These are phyloP conservation scores for Tinea trinotella DNA, from an alignment of 2,888 invertebrate genomes.

Conservation along the genomic window DNA sequence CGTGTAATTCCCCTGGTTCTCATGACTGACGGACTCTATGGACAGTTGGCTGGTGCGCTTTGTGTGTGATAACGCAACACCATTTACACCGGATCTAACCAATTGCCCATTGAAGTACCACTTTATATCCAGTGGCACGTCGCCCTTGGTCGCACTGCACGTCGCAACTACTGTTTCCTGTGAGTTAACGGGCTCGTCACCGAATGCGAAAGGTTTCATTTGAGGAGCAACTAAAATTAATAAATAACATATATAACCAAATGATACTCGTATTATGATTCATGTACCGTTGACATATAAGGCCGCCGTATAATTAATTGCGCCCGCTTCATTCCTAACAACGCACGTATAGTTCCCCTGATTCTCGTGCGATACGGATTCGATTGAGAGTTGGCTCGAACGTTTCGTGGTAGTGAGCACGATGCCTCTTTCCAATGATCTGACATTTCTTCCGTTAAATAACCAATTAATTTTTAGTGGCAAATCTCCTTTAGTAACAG, in stretches of 20 bases:
- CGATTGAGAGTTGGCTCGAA: constrained; percentile 72
- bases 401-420: constrained; percentile 52
- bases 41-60: constrained; percentile 75
- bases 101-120: constrained; percentile 75
- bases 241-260: constrained; percentile 22
- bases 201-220: constrained; percentile 81
- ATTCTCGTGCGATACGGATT: constrained; percentile 70
- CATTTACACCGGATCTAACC: constrained; percentile 60
- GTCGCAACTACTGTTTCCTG: constrained; percentile 79
- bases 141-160: constrained; percentile 83
- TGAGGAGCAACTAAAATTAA: constrained; percentile 75
- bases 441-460: constrained; percentile 70
- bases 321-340: constrained; percentile 76
- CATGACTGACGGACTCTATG: constrained; percentile 74
- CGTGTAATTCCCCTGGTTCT: constrained; percentile 75
- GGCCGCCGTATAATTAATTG: constrained; percentile 73
- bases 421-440: constrained; percentile 59
- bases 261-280: constrained; percentile 49
- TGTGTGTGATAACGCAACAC: constrained; percentile 66
- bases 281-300: constrained; percentile 78
- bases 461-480: constrained; percentile 80
- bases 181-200: constrained; percentile 77
- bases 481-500: constrained; percentile 80
- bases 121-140: constrained; percentile 80
- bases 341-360: constrained; percentile 75